A percentile compares a stretch with the other conserved stretches of the same genome.
Evolutionary conservation across 2,888 invertebrate species (phyloP).

Genomic region (Drosophila eohydei): DNA sequence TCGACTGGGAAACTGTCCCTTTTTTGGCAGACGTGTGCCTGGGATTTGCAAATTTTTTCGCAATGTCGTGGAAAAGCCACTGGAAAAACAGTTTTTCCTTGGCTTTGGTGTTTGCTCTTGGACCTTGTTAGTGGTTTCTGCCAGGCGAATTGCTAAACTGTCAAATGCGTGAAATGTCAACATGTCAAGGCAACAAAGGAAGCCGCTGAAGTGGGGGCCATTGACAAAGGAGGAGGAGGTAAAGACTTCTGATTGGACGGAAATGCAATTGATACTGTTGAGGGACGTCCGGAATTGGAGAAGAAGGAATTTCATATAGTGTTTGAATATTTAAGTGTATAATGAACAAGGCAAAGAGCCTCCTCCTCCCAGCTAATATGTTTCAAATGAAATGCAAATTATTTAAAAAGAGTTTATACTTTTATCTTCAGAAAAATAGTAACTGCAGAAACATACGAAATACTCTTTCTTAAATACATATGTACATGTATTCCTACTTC

Average conservation of each 20-base stretch:
- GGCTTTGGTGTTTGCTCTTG: constrained; percentile 62
- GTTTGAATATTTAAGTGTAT: too few species aligned
- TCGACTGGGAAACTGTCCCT: constrained; percentile 35
- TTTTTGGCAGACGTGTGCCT: constrained; percentile 57
- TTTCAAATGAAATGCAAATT: too few species aligned
- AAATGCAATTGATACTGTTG: constrained; percentile 16
- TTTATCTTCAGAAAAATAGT: too few species aligned
- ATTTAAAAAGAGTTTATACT: too few species aligned
- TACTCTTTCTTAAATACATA: not conserved
- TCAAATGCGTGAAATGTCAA: constrained; percentile 78
- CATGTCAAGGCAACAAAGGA: constrained; percentile 56
- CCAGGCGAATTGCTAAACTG: constrained; percentile 71
- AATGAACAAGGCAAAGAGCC: too few species aligned
- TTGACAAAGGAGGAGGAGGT: not conserved
- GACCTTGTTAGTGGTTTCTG: constrained; percentile 75
- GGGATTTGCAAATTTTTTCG: constrained; percentile 74
- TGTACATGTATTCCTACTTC: not conserved
- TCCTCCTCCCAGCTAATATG: too few species aligned
- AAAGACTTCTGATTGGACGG: constrained; percentile 36
- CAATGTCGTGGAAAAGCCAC: constrained; percentile 74
- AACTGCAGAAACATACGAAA: not conserved
- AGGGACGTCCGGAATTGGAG: not conserved
- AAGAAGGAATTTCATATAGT: not conserved
- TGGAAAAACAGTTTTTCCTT: constrained; percentile 77
- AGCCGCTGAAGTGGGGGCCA: not conserved